phyloP scores from a whole-genome alignment of 92 coral and sea anemone species.

The Umimayanthus kanabou region DNA sequence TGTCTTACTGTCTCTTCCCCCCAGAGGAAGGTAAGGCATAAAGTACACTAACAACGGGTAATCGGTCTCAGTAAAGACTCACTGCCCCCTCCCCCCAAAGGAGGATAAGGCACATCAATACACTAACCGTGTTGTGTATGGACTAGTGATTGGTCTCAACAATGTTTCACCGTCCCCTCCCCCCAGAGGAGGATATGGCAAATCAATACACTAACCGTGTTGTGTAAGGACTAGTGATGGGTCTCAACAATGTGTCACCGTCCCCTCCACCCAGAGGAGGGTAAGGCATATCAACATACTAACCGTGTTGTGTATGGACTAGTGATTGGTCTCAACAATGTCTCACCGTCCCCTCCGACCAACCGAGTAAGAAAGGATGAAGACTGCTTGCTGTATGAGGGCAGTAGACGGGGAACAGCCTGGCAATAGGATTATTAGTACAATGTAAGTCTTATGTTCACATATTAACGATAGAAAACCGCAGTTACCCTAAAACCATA shows the following conservation, averaged over 20 bases:
- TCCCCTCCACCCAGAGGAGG: conserved; percentile 63
- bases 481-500: too few species aligned
- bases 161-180: conserved; percentile 80
- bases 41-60: conserved; percentile 52
- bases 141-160: conserved; percentile 88
- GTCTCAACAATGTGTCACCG: conserved; percentile 68
- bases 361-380: conserved; percentile 77
- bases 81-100: conserved; percentile 67
- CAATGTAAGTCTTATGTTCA: background rate
- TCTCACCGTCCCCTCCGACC: conserved; percentile 78
- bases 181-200: conserved; percentile 59
- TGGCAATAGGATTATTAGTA: conserved; percentile 4
- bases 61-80: conserved; percentile 74
- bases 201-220: conserved; percentile 45
- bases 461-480: too few species aligned
- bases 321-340: conserved; percentile 80
- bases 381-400: conserved; percentile 51
- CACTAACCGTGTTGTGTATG: conserved; percentile 80
- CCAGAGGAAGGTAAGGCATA: conserved; percentile 55
- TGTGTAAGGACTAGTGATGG: conserved; percentile 96
- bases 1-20: conserved; percentile 76
- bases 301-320: conserved; percentile 96
- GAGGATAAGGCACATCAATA: background rate
- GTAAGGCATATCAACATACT: background rate
- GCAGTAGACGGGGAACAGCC: conserved; percentile 81